phyloP scores from a whole-genome alignment of 2,797 vertebrate genomes.

The Alcedo quadribrachys region DNA sequence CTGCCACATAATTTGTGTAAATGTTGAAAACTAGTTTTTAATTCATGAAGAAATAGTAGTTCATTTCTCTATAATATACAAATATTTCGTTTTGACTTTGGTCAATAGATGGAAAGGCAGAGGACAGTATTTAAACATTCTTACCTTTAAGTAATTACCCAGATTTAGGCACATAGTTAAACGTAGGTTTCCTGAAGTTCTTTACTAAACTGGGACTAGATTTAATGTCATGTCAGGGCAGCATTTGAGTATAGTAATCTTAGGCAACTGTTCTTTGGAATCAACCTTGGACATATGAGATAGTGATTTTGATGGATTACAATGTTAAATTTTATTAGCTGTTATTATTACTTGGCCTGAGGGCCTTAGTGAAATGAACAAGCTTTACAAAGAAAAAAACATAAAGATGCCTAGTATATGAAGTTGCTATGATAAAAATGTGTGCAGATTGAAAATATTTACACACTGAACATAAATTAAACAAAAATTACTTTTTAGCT shows the following conservation, averaged over 20 bases:
- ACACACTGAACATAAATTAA: background rate
- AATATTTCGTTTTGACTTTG: background rate
- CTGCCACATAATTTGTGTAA: background rate
- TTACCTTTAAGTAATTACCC: background rate
- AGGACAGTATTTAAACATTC: background rate
- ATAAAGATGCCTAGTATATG: background rate
- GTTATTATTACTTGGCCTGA: background rate
- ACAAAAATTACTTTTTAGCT: background rate
- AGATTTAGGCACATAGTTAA: background rate
- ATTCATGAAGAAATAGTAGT: background rate
- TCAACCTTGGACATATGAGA: conserved; percentile 23
- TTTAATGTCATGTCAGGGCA: conserved; percentile 14
- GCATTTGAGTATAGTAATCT: background rate
- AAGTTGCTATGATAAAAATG: background rate
- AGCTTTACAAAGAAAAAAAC: background rate
- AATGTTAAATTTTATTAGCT: background rate
- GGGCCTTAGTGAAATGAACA: background rate
- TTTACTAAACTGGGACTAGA: conserved; percentile 31
- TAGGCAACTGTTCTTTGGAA: conserved; percentile 30
- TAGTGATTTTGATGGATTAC: conserved; percentile 47
- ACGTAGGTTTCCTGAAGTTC: background rate
- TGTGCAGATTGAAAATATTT: background rate
- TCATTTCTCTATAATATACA: background rate
- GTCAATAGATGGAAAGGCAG: background rate
- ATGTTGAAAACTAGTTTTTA: background rate